Conservation (phyloP, 2,113 vertebrate species). For the Colistium nudipinnis region DNA sequence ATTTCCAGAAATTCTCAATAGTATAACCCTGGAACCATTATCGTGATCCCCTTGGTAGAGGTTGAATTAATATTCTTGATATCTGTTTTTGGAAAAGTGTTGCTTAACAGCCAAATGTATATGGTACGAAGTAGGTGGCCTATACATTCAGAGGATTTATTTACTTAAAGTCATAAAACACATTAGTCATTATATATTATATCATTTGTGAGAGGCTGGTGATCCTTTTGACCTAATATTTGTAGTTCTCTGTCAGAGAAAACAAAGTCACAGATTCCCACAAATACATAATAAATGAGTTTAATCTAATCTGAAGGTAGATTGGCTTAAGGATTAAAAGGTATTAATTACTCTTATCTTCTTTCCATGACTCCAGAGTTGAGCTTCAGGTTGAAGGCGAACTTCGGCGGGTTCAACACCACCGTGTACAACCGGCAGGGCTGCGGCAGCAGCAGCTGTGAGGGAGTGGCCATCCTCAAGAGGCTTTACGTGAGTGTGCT, state of each 20-base stretch:
- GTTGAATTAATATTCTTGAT: too few relatives aligned
- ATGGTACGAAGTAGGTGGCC: not conserved
- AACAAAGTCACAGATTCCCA: not conserved
- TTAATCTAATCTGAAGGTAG: conserved; percentile 20
- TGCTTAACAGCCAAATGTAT: not conserved
- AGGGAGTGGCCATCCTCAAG: conserved; percentile 90
- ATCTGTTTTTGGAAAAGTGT: too few relatives aligned
- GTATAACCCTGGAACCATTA: too few relatives aligned
- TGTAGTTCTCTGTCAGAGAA: not conserved
- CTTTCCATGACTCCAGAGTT: conserved; percentile 54
- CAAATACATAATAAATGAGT: not conserved
- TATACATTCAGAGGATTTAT: not conserved
- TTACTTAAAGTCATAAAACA: too few relatives aligned
- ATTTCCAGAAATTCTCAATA: too few relatives aligned
- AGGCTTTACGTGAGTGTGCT: conserved; percentile 83
- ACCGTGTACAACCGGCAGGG: conserved; percentile 83
- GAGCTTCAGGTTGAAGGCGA: conserved; percentile 73
- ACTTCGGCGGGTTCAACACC: conserved; percentile 79
- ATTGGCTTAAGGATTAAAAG: not conserved
- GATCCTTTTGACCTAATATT: too few relatives aligned
- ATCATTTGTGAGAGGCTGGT: too few relatives aligned
- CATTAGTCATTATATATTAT: not conserved
- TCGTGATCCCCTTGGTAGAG: too few relatives aligned
- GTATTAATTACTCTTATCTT: conserved; percentile 36
- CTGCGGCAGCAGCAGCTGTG: conserved; percentile 92